phyloP scores from a whole-genome alignment of 2,888 invertebrate species.

The Belgica antarctica region DNA sequence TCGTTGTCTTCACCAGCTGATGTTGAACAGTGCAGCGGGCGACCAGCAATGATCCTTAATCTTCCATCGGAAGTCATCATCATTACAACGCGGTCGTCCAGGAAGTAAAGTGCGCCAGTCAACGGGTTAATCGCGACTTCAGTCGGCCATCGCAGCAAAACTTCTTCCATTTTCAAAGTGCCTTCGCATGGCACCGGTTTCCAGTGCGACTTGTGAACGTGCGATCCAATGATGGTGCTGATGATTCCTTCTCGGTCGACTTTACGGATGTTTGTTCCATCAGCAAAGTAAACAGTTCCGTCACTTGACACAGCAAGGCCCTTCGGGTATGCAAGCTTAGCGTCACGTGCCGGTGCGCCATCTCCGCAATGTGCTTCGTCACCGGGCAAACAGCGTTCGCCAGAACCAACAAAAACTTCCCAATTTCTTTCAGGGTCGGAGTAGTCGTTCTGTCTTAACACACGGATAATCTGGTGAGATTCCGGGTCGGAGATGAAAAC shows the following conservation, averaged over 20 bases:
- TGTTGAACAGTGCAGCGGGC: constrained; percentile 88
- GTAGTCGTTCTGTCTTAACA: constrained; percentile 77
- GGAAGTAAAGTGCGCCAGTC: constrained; percentile 91
- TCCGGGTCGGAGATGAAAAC: constrained; percentile 96
- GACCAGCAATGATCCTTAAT: constrained; percentile 88
- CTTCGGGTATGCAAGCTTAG: constrained; percentile 93
- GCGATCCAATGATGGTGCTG: constrained; percentile 86
- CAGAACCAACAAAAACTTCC: constrained; percentile 93
- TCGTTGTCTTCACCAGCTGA: constrained; percentile 70
- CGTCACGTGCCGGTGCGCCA: constrained; percentile 86
- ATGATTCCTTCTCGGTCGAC: constrained; percentile 90
- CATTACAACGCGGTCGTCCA: constrained; percentile 93
- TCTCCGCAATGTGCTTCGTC: constrained; percentile 96
- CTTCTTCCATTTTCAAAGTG: constrained; percentile 86
- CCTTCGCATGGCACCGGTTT: constrained; percentile 91
- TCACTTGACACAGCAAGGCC: constrained; percentile 92
- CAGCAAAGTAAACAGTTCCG: constrained; percentile 90
- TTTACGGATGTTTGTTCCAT: constrained; percentile 91
- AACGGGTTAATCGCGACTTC: constrained; percentile 91
- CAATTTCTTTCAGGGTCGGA: constrained; percentile 87
- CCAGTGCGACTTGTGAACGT: constrained; percentile 91
- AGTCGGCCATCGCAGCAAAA: constrained; percentile 94
- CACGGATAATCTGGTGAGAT: constrained; percentile 88
- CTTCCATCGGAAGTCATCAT: constrained; percentile 88
- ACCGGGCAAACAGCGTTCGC: constrained; percentile 87